A percentile compares a stretch with the other conserved stretches of the same genome.
phyloP scores from a whole-genome alignment of 2,797 vertebrate genomes.

The Phoeniculus purpureus region DNA sequence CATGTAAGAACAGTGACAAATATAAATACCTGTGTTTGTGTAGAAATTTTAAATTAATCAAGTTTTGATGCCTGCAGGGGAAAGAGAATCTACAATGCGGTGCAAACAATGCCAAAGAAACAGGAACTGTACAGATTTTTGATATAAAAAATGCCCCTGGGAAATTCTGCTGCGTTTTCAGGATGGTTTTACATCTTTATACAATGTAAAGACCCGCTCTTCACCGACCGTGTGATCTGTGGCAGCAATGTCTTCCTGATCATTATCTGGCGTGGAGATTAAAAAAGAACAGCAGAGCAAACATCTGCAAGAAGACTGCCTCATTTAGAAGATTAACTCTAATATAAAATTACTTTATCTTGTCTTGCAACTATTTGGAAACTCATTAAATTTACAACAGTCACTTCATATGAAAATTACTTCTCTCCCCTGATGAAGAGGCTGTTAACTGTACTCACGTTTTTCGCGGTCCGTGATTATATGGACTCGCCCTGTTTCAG shows the following conservation, averaged over 20 bases:
- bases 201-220: neutral
- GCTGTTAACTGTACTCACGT: constrained; percentile 32
- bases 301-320: constrained; percentile 12
- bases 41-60: constrained; percentile 55
- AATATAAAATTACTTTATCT: constrained; percentile 55
- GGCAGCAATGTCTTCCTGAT: neutral
- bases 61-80: neutral
- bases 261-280: constrained; percentile 7
- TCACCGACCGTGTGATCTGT: neutral
- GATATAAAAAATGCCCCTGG: neutral
- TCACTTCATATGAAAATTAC: constrained; percentile 54
- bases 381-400: constrained; percentile 66
- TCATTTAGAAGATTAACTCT: constrained; percentile 52
- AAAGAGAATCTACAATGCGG: neutral
- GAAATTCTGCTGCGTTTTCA: constrained; percentile 3
- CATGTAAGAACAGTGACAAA: neutral
- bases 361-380: constrained; percentile 50
- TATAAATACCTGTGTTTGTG: neutral
- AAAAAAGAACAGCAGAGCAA: constrained; percentile 33
- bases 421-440: constrained; percentile 31
- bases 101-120: constrained; percentile 31
- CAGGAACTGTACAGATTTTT: constrained; percentile 20
- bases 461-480: constrained; percentile 30
- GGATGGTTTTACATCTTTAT: neutral
- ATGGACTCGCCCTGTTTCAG: constrained; percentile 32